Evolutionary conservation across 92 coral and sea anemone genomes (phyloP).

Genomic region (Phenganax subtilis): DNA sequence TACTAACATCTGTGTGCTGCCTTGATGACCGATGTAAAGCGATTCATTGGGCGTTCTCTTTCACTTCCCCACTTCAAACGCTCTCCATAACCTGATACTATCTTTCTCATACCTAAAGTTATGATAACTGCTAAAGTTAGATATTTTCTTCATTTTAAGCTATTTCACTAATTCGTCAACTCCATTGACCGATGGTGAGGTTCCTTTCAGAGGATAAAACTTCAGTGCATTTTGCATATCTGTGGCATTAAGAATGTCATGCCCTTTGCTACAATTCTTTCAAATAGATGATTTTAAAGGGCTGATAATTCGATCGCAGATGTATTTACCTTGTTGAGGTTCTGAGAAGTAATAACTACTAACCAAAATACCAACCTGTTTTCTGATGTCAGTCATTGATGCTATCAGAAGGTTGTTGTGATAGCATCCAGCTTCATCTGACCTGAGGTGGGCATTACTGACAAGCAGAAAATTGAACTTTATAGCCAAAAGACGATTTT

Average conservation of each 20-base stretch:
- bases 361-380: background rate
- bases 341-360: background rate
- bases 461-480: background rate
- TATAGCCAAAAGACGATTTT: background rate
- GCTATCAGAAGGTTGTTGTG: background rate
- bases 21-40: constrained; percentile 30
- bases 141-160: constrained; percentile 44
- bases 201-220: constrained; percentile 51
- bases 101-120: constrained; percentile 34
- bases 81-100: constrained; percentile 46
- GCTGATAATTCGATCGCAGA: constrained; percentile 13
- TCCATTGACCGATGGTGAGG: constrained; percentile 43
- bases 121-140: constrained; percentile 51
- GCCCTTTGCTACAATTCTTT: constrained; percentile 46
- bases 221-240: constrained; percentile 54
- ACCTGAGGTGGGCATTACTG: background rate
- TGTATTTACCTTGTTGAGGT: background rate
- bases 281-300: constrained; percentile 8
- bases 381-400: background rate
- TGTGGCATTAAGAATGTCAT: constrained; percentile 43
- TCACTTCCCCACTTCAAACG: constrained; percentile 47
- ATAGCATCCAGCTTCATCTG: constrained; percentile 21
- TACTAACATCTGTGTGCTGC: constrained; percentile 30
- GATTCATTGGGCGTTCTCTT: constrained; percentile 14
- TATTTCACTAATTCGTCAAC: constrained; percentile 16